Percentiles rank a stretch among this genome's conserved stretches.
phyloP scores from a whole-genome alignment of 2,888 invertebrate species.

The Cephus runcator region DNA sequence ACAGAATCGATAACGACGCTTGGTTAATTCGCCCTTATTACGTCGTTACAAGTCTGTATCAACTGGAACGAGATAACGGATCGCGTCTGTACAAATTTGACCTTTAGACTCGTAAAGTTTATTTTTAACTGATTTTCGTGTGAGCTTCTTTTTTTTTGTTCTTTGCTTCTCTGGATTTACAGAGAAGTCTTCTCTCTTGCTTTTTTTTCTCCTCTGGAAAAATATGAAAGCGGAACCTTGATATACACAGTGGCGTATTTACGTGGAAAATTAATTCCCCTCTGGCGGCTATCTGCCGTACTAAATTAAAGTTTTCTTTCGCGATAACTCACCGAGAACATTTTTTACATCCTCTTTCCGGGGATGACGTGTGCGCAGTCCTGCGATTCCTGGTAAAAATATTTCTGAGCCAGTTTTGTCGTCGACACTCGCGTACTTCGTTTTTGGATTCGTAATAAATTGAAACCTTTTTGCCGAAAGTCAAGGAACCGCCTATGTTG shows the following conservation, averaged over 20 bases:
- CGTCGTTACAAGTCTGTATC: background rate
- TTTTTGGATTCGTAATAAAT: background rate
- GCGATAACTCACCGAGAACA: background rate
- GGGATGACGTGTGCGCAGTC: background rate
- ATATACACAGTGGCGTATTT: background rate
- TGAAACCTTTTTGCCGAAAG: background rate
- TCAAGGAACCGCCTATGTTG: background rate
- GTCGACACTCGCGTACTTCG: background rate
- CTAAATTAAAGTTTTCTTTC: background rate
- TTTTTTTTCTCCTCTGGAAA: background rate
- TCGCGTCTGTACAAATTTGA: background rate
- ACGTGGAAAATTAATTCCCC: background rate
- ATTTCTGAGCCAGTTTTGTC: background rate
- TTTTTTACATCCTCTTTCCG: background rate
- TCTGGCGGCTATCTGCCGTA: background rate
- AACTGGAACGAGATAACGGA: background rate
- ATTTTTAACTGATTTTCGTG: background rate
- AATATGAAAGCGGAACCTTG: background rate
- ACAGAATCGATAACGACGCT: background rate
- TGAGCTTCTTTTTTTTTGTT: background rate
- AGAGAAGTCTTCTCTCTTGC: too few species aligned
- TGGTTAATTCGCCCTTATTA: background rate
- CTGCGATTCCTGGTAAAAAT: background rate
- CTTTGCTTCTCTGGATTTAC: background rate
- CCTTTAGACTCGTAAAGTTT: background rate